These are phyloP conservation scores for Myotis davidii DNA, from an alignment of 2,113 vertebrate genomes.

Conservation along the genomic window DNA sequence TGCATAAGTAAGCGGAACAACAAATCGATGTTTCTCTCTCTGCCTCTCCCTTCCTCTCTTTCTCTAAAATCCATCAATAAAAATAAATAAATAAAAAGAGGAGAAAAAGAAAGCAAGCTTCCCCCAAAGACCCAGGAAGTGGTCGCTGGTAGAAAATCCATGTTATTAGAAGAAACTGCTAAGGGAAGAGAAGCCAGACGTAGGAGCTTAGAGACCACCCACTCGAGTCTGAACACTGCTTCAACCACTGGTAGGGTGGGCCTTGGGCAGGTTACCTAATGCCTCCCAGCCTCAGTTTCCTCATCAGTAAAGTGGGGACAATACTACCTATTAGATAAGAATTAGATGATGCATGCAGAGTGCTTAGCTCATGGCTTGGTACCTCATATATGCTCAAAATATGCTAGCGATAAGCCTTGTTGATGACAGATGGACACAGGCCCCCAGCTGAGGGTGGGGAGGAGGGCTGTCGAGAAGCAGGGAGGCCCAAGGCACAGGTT, in stretches of 20 bases:
- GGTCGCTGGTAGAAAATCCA: not conserved
- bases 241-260: not conserved
- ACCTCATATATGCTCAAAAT: not conserved
- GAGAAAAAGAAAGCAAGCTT: too few species aligned
- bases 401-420: not conserved
- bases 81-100: not conserved
- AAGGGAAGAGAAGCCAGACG: conserved; percentile 5
- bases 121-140: not conserved
- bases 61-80: not conserved
- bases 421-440: not conserved
- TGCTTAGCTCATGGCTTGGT: not conserved
- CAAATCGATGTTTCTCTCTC: not conserved
- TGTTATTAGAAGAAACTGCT: not conserved
- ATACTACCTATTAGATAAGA: not conserved
- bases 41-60: not conserved
- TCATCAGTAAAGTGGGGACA: not conserved
- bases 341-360: not conserved
- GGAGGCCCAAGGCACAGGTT: not conserved
- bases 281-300: not conserved
- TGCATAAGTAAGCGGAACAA: too few species aligned
- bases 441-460: not conserved
- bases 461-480: not conserved
- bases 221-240: not conserved
- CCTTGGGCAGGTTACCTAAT: not conserved
- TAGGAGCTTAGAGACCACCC: not conserved